Conservation (phyloP, 2,888 invertebrate genomes). For the Zaprionus bogoriensis region DNA sequence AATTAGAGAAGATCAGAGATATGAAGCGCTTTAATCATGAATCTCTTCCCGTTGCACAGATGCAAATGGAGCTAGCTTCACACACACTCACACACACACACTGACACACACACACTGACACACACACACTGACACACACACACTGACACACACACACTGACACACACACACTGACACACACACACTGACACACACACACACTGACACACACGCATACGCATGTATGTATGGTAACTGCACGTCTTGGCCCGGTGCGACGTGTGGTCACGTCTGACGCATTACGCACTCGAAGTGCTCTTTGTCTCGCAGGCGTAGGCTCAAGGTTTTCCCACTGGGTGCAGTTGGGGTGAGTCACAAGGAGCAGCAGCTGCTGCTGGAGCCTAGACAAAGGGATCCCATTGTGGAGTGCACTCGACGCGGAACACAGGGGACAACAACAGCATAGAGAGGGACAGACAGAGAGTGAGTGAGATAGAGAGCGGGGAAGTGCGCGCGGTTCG, state of each 20-base stretch:
- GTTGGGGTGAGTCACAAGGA: constrained; percentile 33
- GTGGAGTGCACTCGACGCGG: not conserved
- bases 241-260: not conserved
- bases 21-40: not conserved
- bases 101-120: not conserved
- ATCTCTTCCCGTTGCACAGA: not conserved
- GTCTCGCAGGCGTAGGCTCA: constrained; percentile 12
- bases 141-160: not conserved
- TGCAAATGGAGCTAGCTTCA: not conserved
- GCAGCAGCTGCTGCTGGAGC: not conserved
- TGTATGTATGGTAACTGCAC: not conserved
- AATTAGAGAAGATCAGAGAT: not conserved
- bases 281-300: constrained; percentile 5
- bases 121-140: not conserved
- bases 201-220: too few relatives aligned
- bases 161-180: not conserved
- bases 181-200: too few relatives aligned
- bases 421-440: not conserved
- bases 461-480: constrained; percentile 3
- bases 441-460: not conserved
- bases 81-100: not conserved
- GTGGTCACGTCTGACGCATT: constrained; percentile 7
- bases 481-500: constrained; percentile 25
- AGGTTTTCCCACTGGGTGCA: constrained; percentile 32
- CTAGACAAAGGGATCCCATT: constrained; percentile 38